A percentile compares a stretch with the other conserved stretches of the same genome.
Evolutionary conservation across 2,888 invertebrate genomes (phyloP).

Genomic region (Rhopalosiphum nymphaeae): DNA sequence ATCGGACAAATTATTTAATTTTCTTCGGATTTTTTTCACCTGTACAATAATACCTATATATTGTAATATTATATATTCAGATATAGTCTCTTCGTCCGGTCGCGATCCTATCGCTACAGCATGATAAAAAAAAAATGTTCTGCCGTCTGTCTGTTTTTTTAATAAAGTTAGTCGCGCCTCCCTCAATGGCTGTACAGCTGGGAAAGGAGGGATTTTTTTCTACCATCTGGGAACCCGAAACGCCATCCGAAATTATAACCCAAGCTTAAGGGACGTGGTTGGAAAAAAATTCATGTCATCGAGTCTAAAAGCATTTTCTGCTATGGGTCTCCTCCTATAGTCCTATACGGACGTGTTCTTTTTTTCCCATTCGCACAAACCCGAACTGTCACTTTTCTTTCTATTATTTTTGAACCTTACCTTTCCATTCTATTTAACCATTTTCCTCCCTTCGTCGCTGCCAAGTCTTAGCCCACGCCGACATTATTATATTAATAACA

Average conservation of each 20-base stretch:
- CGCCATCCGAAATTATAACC: neutral
- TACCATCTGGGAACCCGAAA: neutral
- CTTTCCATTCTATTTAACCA: neutral
- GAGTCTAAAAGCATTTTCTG: constrained; percentile 45
- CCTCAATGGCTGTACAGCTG: neutral
- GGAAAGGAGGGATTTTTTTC: neutral
- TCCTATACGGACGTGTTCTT: neutral
- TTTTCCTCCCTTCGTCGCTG: too few species aligned
- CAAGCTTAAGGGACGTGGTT: neutral
- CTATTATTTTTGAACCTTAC: constrained; percentile 19
- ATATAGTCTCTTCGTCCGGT: neutral
- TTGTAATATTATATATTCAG: neutral
- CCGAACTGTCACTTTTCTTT: neutral
- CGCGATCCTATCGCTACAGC: neutral
- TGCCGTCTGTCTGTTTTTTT: constrained; percentile 27
- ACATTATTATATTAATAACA: constrained; percentile 12
- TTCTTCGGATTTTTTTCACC: neutral
- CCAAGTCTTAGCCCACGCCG: neutral
- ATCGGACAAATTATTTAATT: neutral
- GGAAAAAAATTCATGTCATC: constrained; percentile 19
- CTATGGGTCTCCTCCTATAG: neutral
- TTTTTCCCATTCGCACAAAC: neutral
- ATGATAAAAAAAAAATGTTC: neutral
- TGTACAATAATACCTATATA: neutral
- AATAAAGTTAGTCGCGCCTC: constrained; percentile 21